Evolutionary conservation across 1,140 invertebrate genomes (phyloP).

Genomic region (Diprion similis): DNA sequence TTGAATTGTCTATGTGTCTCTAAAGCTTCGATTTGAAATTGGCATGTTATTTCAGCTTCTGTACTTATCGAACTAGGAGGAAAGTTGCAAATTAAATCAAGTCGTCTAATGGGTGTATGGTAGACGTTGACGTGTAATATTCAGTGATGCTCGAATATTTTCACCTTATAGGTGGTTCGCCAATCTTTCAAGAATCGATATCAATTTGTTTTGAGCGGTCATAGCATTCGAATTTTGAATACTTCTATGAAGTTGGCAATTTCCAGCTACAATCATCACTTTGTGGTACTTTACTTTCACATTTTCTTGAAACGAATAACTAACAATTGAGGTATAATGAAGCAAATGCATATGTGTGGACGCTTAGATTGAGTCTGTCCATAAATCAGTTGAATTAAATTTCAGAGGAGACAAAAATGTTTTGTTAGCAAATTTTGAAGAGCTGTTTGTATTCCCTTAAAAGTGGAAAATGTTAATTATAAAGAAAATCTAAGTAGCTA

Average conservation of each 20-base stretch:
- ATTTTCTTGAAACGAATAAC: background rate
- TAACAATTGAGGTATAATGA: background rate
- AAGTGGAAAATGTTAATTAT: too few relatives aligned
- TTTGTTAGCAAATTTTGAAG: background rate
- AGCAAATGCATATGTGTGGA: background rate
- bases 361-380: too few relatives aligned
- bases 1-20: background rate
- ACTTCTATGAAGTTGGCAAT: background rate
- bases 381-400: background rate
- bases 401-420: background rate
- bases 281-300: background rate
- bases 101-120: background rate
- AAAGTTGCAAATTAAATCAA: background rate
- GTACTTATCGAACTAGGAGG: background rate
- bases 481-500: too few relatives aligned
- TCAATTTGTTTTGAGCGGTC: background rate
- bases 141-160: too few relatives aligned
- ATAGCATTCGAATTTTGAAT: background rate
- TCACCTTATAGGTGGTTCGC: too few relatives aligned
- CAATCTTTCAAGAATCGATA: background rate
- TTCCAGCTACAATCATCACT: background rate
- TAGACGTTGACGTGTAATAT: background rate
- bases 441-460: too few relatives aligned
- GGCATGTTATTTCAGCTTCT: background rate
- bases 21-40: background rate